phyloP scores from a whole-genome alignment of 2,888 invertebrate species.

The Xylota sylvarum region DNA sequence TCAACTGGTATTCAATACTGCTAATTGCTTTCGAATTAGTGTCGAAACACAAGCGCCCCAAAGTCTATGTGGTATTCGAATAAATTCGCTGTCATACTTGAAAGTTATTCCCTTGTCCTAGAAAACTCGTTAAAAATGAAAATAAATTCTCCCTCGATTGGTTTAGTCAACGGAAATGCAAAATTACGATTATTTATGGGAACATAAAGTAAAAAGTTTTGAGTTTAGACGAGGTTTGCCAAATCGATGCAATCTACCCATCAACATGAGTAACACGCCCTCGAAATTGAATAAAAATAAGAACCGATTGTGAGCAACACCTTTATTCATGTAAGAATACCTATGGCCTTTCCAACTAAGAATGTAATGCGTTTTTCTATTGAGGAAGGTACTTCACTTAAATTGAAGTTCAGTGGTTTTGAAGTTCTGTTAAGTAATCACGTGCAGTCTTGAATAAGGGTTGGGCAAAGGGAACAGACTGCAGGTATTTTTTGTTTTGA shows the following conservation, averaged over 20 bases:
- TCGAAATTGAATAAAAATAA: background rate
- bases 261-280: conserved; percentile 5
- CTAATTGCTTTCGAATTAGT: background rate
- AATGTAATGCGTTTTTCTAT: background rate
- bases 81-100: background rate
- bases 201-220: background rate
- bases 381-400: background rate
- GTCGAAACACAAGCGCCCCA: background rate
- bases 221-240: background rate
- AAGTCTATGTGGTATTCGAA: conserved; percentile 10
- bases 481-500: background rate
- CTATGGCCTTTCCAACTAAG: conserved; percentile 13
- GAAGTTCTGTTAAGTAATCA: conserved; percentile 24
- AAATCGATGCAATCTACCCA: conserved; percentile 14
- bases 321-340: background rate
- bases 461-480: background rate
- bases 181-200: conserved; percentile 30
- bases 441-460: background rate
- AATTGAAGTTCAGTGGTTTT: conserved; percentile 9
- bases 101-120: conserved; percentile 1
- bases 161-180: background rate
- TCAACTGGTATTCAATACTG: background rate
- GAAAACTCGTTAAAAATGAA: conserved; percentile 6
- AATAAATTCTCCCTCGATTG: conserved; percentile 13
- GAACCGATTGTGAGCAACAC: background rate